These are phyloP conservation scores for Venustaconcha ellipsiformis DNA, from an alignment of 1,140 invertebrate species.

Conservation along the genomic window DNA sequence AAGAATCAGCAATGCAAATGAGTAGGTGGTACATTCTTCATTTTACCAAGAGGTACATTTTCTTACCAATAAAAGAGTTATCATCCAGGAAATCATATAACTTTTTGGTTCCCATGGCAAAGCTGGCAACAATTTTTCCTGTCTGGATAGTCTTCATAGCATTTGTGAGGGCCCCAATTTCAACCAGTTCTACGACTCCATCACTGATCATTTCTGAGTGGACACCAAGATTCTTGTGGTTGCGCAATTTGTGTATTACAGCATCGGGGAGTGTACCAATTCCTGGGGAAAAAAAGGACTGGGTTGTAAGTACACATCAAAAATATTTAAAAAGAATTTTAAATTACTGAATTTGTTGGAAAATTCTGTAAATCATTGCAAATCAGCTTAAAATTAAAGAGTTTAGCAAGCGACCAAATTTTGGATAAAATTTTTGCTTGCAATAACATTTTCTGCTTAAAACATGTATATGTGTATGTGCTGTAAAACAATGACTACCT, in stretches of 20 bases:
- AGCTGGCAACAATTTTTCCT: slow-evolving; percentile 88
- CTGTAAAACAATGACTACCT: no score
- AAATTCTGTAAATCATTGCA: no score
- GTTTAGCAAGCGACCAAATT: no score
- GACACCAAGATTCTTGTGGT: slow-evolving; percentile 92
- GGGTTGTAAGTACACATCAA: no score
- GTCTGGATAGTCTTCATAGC: slow-evolving; percentile 83
- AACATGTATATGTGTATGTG: no score
- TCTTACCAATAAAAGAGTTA: slow-evolving; percentile 88
- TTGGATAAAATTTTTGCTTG: no score
- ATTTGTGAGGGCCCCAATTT: slow-evolving; percentile 88
- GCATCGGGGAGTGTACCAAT: slow-evolving; percentile 95
- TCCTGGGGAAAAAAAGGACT: slow-evolving; percentile 69
- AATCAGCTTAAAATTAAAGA: no score
- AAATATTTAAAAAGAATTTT: no score
- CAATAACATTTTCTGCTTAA: no score
- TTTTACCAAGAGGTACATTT: not conserved
- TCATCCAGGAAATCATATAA: slow-evolving; percentile 94
- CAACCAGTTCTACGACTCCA: slow-evolving; percentile 88
- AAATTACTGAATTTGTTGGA: no score
- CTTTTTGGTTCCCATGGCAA: slow-evolving; percentile 86
- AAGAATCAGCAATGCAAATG: no score
- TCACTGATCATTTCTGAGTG: slow-evolving; percentile 96
- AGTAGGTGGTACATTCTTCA: no score
- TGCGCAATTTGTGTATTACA: slow-evolving; percentile 80